phyloP scores from a whole-genome alignment of 2,888 invertebrate genomes.

The Coelinius sp. region DNA sequence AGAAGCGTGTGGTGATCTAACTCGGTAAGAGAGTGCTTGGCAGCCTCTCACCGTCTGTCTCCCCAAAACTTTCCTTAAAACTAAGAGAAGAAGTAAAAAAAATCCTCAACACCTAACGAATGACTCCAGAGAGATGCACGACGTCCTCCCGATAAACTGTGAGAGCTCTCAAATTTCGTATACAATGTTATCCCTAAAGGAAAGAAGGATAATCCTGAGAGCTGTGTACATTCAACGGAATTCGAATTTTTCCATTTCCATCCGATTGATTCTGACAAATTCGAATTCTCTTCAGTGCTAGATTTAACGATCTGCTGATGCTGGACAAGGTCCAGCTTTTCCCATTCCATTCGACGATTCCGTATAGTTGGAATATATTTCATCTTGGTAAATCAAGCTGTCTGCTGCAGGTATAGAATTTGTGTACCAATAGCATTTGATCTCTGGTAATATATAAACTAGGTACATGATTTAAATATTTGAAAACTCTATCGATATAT shows the following conservation, averaged over 20 bases:
- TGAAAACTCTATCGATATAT: neutral
- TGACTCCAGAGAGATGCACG: neutral
- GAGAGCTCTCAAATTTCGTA: neutral
- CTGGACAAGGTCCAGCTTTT: constrained; percentile 23
- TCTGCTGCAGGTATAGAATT: neutral
- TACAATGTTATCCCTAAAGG: neutral
- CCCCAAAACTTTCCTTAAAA: neutral
- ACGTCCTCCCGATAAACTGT: neutral
- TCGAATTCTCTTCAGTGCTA: constrained; percentile 7
- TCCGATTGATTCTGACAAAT: neutral
- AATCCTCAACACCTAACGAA: neutral
- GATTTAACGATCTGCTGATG: constrained; percentile 19
- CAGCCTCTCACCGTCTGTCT: neutral
- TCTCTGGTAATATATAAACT: neutral
- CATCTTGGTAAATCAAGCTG: constrained; percentile 20
- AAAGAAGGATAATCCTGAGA: neutral
- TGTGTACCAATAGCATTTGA: neutral
- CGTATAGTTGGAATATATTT: constrained; percentile 3
- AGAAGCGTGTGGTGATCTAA: constrained; percentile 23
- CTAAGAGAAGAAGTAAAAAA: neutral
- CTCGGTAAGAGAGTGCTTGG: constrained; percentile 4
- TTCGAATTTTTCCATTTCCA: constrained; percentile 12
- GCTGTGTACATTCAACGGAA: neutral
- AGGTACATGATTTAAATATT: neutral
- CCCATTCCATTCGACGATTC: neutral